Percentiles rank a stretch among this genome's conserved stretches.
These are phyloP conservation scores for Sylvicapra grimmia DNA, from an alignment of 2,113 vertebrate genomes.

Conservation along the genomic window DNA sequence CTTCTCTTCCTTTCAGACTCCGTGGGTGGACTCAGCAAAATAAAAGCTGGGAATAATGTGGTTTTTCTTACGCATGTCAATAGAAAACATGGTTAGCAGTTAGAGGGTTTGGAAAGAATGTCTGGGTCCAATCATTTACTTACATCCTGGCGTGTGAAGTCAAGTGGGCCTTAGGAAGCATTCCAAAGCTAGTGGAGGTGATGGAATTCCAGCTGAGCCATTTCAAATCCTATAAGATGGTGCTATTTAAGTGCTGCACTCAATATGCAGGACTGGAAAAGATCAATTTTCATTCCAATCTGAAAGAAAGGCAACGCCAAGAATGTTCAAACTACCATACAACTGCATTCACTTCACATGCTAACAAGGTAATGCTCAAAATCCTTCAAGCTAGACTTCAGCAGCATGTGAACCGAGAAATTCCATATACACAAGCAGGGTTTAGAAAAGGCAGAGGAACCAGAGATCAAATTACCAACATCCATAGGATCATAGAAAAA, in stretches of 20 bases:
- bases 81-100: not conserved
- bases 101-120: not conserved
- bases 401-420: not conserved
- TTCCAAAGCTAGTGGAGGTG: not conserved
- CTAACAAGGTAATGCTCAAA: not conserved
- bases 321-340: not conserved
- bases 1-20: not conserved
- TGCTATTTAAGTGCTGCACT: not conserved
- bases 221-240: not conserved
- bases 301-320: not conserved
- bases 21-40: not conserved
- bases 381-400: not conserved
- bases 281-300: not conserved
- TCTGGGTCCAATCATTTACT: not conserved
- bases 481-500: not conserved
- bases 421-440: not conserved
- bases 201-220: not conserved
- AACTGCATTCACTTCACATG: not conserved
- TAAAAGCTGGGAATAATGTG: not conserved
- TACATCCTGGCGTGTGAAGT: not conserved
- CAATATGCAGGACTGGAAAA: not conserved
- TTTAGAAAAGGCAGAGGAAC: not conserved
- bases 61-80: accelerated
- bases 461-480: not conserved
- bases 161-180: not conserved